Base-by-base conservation (phyloP, 2,797 vertebrate genomes). In the Ceryle rudis region DNA sequence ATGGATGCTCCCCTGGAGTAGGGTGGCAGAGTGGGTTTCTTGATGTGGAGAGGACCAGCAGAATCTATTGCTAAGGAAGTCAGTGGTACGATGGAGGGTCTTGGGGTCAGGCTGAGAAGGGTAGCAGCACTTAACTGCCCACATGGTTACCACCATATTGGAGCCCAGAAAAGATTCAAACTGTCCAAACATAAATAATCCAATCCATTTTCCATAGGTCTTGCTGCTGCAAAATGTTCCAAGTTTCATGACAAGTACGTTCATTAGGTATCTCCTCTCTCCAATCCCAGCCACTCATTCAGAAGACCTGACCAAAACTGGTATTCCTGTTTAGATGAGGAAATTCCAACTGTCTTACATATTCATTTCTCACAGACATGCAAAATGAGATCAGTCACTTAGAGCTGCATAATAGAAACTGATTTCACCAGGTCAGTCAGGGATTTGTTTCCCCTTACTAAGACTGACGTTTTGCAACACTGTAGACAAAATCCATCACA, bases 261-360 rank as follows among this genome's bases (percentile, higher is more conserved):
- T 77, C 55, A n/a, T 69, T 31, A 73, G 44, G 47, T 35, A 64
- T 31, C 58, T 86, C 15, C n/a, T 46, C n/a, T 81, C 57, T 80
- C 14, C 9, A 4, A 41, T 61, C 20, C 31, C 58, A 80, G 64
- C 31, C 85, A 57, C 42, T 72, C 46, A 9, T 71, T 93, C 83
- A 88, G 57, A 79, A 91, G 23, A 22, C 41, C 70, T 91, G 81
- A 62, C 49, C 71, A 82, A 74, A 92, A 78, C 31, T 65, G 37
- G 64, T 95, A 86, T 91, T 94, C 77, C 72, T 52, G 55, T 92
- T 97, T 77, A 64, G 79, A 74, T 33, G 16, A 88, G 61, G 77
- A 79, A 84, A 83, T 62, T 74, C 35, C 25, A 52, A 5, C 55
- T 67, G 26, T 28, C 20, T 74, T 17, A 0, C 60, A 17, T 46